phyloP scores from a whole-genome alignment of 2,113 vertebrate genomes.

The Ancistrus triradiatus region DNA sequence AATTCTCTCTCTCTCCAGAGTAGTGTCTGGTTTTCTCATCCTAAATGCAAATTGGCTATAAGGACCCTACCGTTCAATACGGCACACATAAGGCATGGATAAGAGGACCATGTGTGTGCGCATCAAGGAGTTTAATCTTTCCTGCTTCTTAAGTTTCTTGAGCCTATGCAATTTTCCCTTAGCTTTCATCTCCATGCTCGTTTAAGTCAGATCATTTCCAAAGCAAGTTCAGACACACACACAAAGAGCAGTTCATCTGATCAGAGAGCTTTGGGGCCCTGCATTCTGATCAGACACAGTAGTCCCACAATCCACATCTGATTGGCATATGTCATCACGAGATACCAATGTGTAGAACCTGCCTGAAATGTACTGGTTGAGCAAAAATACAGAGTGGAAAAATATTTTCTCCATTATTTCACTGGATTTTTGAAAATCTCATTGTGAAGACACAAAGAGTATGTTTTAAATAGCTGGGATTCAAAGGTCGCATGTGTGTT shows the following conservation, averaged over 20 bases:
- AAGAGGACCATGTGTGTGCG: conserved; percentile 41
- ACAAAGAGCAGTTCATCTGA: not conserved
- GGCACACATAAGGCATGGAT: conserved; percentile 31
- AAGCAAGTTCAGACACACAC: conserved; percentile 21
- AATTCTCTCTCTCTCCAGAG: conserved; percentile 31
- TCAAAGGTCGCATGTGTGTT: too few species aligned
- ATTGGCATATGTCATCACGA: conserved; percentile 20
- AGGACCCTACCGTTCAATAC: conserved; percentile 37
- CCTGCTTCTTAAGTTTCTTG: conserved; percentile 56
- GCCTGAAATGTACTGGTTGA: not conserved
- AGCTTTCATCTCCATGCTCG: conserved; percentile 56
- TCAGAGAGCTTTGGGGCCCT: not conserved
- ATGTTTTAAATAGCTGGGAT: too few species aligned
- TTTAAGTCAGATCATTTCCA: conserved; percentile 46
- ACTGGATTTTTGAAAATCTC: too few species aligned
- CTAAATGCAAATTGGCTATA: conserved; percentile 56
- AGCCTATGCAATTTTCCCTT: conserved; percentile 53
- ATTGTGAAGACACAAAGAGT: too few species aligned
- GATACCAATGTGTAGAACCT: not conserved
- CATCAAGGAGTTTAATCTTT: conserved; percentile 57
- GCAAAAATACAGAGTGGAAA: not conserved
- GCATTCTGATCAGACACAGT: not conserved
- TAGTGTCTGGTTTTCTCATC: conserved; percentile 40
- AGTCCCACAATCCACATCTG: not conserved
- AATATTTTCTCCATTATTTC: too few species aligned